phyloP scores from a whole-genome alignment of 1,140 invertebrate genomes.

The Cephus cinctus region DNA sequence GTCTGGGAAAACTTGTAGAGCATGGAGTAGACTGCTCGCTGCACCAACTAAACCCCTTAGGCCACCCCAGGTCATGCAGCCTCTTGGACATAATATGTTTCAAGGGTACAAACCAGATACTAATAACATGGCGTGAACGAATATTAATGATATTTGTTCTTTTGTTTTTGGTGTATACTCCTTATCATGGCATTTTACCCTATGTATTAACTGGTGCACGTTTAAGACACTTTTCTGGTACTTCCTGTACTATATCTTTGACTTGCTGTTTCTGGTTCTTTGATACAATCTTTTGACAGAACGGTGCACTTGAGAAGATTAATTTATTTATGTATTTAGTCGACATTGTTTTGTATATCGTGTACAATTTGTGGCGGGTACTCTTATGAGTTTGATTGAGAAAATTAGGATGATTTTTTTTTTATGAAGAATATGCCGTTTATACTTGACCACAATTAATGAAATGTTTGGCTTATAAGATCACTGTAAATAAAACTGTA shows the following conservation, averaged over 20 bases:
- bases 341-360: neutral
- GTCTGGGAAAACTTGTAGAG: slow-evolving; percentile 82
- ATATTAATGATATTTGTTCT: neutral
- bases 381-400: neutral
- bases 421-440: neutral
- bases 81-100: slow-evolving; percentile 20
- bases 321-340: no score
- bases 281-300: no score
- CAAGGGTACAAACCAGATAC: slow-evolving; percentile 23
- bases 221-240: no score
- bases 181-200: no score
- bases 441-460: neutral
- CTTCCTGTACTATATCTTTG: neutral
- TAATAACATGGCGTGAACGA: slow-evolving; percentile 2
- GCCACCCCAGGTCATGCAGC: slow-evolving; percentile 15
- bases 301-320: no score
- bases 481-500: neutral
- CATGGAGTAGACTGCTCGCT: slow-evolving; percentile 65
- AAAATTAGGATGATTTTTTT: neutral
- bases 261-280: neutral
- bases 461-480: no score
- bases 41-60: slow-evolving; percentile 48
- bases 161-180: neutral
- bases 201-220: no score
- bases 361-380: neutral